Evolutionary conservation across 2,113 vertebrate genomes (phyloP).

Genomic region (Rousettus leschenaultii): DNA sequence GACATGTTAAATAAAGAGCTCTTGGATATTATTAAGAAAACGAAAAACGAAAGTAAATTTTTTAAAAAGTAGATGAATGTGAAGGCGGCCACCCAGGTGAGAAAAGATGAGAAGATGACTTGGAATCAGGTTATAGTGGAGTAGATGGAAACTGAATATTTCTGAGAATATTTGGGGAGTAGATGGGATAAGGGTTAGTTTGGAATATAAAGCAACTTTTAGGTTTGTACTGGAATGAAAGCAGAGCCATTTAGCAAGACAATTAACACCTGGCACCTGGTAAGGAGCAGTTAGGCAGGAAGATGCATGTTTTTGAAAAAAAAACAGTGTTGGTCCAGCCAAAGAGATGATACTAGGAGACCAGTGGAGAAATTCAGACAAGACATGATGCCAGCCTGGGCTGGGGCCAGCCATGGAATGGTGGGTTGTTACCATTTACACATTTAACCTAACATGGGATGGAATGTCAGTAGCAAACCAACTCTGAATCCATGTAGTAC

Average conservation of each 20-base stretch:
- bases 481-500: slow-evolving; percentile 30
- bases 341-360: neutral
- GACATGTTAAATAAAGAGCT: neutral
- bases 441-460: accelerated
- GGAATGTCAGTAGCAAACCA: neutral
- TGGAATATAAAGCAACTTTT: neutral
- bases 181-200: too few relatives aligned
- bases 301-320: neutral
- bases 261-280: neutral
- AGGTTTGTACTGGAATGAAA: accelerated
- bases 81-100: too few relatives aligned
- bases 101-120: neutral
- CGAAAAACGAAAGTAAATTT: neutral
- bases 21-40: neutral
- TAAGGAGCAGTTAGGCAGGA: accelerated
- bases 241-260: neutral
- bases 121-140: accelerated
- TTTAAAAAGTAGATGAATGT: neutral
- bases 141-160: accelerated
- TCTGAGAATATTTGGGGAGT: neutral
- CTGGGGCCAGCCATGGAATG: accelerated
- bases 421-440: accelerated
- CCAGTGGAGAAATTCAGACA: neutral
- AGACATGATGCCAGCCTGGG: accelerated
- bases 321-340: neutral